A percentile compares a stretch with the other conserved stretches of the same genome.
Evolutionary conservation across 2,888 invertebrate species (phyloP).

Genomic region (Pristionchus maxplancki): DNA sequence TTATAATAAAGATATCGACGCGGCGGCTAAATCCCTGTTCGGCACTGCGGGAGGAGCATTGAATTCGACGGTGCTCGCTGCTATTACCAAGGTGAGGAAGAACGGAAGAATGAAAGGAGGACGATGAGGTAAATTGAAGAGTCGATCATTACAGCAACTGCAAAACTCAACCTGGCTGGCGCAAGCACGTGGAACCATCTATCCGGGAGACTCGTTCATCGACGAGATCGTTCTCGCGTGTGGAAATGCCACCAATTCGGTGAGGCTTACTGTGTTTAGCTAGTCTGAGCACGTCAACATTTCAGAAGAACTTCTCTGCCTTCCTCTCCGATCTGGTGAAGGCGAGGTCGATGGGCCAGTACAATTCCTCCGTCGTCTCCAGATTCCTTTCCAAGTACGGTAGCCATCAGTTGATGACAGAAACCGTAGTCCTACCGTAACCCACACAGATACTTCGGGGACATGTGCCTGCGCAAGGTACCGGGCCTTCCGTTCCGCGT

Average conservation of each 20-base stretch:
- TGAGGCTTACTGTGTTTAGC: not conserved
- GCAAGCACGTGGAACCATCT: not conserved
- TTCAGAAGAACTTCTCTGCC: slow-evolving; percentile 38
- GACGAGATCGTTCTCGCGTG: slow-evolving; percentile 36
- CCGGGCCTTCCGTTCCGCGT: slow-evolving; percentile 47
- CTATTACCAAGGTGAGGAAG: not conserved
- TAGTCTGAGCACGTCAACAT: not conserved
- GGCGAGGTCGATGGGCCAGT: not conserved
- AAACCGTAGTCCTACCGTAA: not conserved
- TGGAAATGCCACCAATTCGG: slow-evolving; percentile 38
- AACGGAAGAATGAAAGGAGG: not conserved
- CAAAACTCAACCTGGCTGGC: slow-evolving; percentile 33
- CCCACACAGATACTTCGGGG: slow-evolving; percentile 2
- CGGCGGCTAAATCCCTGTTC: slow-evolving; percentile 15
- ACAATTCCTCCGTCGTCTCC: slow-evolving; percentile 32
- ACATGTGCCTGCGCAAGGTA: slow-evolving; percentile 35
- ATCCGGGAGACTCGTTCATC: slow-evolving; percentile 26
- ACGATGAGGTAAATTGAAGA: not conserved
- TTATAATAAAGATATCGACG: slow-evolving; percentile 25
- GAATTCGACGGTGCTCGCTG: not conserved
- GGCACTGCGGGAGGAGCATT: slow-evolving; percentile 37
- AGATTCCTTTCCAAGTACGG: not conserved
- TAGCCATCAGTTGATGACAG: not conserved
- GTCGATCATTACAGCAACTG: slow-evolving; percentile 8
- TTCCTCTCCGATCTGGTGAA: slow-evolving; percentile 32